Base-by-base conservation (phyloP, 2,113 vertebrate species). In the Mola mola region DNA sequence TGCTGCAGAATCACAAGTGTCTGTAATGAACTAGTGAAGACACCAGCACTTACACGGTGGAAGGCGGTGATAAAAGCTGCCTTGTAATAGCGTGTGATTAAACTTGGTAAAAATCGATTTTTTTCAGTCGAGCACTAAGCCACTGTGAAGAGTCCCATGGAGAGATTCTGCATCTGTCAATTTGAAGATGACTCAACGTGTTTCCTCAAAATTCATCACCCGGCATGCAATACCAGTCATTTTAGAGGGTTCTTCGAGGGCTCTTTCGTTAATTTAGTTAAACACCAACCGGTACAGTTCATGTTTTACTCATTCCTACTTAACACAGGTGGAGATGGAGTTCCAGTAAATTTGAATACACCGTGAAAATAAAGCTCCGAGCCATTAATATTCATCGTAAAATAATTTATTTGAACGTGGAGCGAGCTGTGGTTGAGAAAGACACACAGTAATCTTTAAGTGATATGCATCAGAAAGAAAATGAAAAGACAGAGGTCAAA, bases 231-330 rank as follows among this genome's bases (percentile, higher is more conserved):
- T 46, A 61, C 33, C 76, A 56, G 73, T 66, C 70, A 43, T 67
- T 37, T 31, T 75, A 21, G 15, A 87, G 86, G 25, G 78, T 63
- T 68, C 79, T 88, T 83, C 82, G 85, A 34, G 53, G 29, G 56
- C 89, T 83, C 86, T 85, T 86, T 84, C 87, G 78, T 88, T 88
- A 87, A 88, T 89, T 89, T 78, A 87, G 76, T 86, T 84, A 83
- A 80, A 85, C 75, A 85, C 69, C 72, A 80, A 62, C 71, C 71
- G 15, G 33, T 17, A 43, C 61, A 51, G 83, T 79, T 84, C 77
- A 59, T 64, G 74, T 81, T 84, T 79, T 80, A 82, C 79, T 78
- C 74, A 76, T 78, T 69, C 28, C 60, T 77, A 72, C 81, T 86
- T 83, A 78, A 84, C 66, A 66, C 72, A 47, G 59, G 34, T 52